phyloP scores from a whole-genome alignment of 2,888 invertebrate genomes.

The Spialia ferax region DNA sequence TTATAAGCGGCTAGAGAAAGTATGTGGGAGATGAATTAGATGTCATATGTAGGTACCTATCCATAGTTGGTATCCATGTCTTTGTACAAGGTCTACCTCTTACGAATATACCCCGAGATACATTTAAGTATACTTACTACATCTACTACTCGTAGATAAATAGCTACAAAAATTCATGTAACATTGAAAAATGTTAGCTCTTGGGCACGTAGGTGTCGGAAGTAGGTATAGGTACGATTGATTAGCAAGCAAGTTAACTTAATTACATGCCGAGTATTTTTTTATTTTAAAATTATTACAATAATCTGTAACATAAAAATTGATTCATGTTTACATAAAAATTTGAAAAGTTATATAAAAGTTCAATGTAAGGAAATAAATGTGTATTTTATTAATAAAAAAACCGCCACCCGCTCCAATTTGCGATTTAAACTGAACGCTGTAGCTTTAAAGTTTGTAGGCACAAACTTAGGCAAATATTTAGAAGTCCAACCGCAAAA shows the following conservation, averaged over 20 bases:
- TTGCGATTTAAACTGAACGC: slow-evolving; percentile 18
- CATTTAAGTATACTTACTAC: too few species aligned
- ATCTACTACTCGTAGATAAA: too few species aligned
- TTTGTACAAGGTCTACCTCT: background rate
- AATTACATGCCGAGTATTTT: background rate
- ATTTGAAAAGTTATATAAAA: too few species aligned
- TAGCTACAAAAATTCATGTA: too few species aligned
- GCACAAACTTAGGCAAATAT: slow-evolving; percentile 30
- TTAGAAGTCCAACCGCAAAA: slow-evolving; percentile 36
- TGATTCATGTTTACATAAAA: too few species aligned
- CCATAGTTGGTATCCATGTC: background rate
- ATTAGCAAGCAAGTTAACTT: background rate
- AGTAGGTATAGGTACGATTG: background rate
- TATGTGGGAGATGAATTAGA: slow-evolving; percentile 28
- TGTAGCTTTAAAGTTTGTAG: slow-evolving; percentile 19
- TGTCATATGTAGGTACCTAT: too few species aligned
- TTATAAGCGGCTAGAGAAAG: slow-evolving; percentile 31
- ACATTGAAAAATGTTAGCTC: too few species aligned
- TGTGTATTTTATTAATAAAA: slow-evolving; percentile 9
- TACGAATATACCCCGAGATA: too few species aligned
- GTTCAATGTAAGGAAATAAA: too few species aligned
- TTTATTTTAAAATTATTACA: background rate
- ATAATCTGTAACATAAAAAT: too few species aligned
- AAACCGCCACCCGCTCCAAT: slow-evolving; percentile 14
- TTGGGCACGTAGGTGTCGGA: slow-evolving; percentile 20